Evolutionary conservation across 2,888 invertebrate species (phyloP), one percentile per base, ranked within the genome.

Genomic region (Drosophila melanosoma): DNA sequence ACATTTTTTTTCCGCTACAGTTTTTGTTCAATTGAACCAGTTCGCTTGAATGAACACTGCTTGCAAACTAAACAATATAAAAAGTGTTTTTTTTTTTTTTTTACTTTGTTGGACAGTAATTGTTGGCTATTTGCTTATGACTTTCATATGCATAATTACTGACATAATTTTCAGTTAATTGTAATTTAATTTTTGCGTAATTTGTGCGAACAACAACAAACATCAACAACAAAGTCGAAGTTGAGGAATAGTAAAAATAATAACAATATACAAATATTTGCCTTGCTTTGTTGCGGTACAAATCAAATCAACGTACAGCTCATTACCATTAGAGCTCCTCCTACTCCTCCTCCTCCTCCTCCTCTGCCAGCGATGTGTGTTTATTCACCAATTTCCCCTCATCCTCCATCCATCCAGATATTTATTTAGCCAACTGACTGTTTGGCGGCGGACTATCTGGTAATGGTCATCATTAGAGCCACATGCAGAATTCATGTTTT

Each of bases 111-210:
- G 23, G 5, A 29, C 29, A 29, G 74, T 81, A 72, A 70, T 58
- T 83, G 69, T 45, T 72, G 70, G 68, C 62, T 89, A 81, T 83
- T 81, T 86, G 75, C 71, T 89, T 79, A 75, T 68, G 65, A 57
- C 61, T 86, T 87, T 70, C 78, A 75, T 74, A 69, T 81, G 80
- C 86, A 83, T 83, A 88, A 88, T 84, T 86, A 86, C 73, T 69
- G 68, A 61, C 79, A 77, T 88, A 80, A 87, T 89, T 87, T 86
- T 51, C 65, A 87, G 76, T 83, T 83, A 88, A 88, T 90, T 90
- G 74, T 64, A 67, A 78, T 82, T 90, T 76, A 86, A 90, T 85
- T 85, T 83, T 81, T 70, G 73, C 71, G 69, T 62, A 82, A 87
- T 87, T 81, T 81, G 60, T 61, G 62, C 52, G 38, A 29, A 51